Conservation (phyloP, 2,797 vertebrate genomes). For the Sarcoramphus papa region DNA sequence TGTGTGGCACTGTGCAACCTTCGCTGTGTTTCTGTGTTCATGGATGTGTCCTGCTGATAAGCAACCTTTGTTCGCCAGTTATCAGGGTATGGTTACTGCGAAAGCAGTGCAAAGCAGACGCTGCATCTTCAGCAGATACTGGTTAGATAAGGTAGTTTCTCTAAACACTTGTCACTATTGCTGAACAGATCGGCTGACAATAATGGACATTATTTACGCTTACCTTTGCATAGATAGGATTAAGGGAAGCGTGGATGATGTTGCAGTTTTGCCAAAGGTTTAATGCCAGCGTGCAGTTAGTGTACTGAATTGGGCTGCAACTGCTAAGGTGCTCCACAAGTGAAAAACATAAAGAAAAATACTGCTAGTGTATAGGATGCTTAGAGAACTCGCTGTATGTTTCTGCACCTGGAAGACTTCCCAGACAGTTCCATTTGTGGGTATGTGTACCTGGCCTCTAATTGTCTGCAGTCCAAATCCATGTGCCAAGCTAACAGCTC, state of each 20-base stretch:
- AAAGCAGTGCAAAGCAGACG: not conserved
- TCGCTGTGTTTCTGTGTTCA: not conserved
- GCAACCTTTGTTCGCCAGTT: not conserved
- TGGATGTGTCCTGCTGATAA: not conserved
- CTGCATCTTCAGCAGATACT: not conserved
- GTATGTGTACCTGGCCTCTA: fast-evolving
- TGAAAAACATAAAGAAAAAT: not conserved
- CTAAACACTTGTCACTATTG: fast-evolving
- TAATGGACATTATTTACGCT: fast-evolving
- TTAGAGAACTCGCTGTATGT: fast-evolving
- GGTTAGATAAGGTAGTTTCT: not conserved
- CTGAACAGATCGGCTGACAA: not conserved
- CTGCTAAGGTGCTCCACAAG: not conserved
- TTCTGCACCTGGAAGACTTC: not conserved
- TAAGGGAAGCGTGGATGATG: not conserved
- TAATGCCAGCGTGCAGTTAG: fast-evolving
- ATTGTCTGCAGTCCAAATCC: not conserved
- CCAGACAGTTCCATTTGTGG: not conserved
- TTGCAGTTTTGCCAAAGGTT: not conserved
- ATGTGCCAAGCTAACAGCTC: not conserved
- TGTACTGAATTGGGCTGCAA: not conserved
- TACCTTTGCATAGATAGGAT: not conserved
- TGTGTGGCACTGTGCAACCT: not conserved
- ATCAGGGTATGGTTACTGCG: not conserved
- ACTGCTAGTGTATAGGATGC: fast-evolving